A percentile compares a stretch with the other conserved stretches of the same genome.
Conservation (phyloP, 2,888 invertebrate genomes). For the Copidosoma aretas region DNA sequence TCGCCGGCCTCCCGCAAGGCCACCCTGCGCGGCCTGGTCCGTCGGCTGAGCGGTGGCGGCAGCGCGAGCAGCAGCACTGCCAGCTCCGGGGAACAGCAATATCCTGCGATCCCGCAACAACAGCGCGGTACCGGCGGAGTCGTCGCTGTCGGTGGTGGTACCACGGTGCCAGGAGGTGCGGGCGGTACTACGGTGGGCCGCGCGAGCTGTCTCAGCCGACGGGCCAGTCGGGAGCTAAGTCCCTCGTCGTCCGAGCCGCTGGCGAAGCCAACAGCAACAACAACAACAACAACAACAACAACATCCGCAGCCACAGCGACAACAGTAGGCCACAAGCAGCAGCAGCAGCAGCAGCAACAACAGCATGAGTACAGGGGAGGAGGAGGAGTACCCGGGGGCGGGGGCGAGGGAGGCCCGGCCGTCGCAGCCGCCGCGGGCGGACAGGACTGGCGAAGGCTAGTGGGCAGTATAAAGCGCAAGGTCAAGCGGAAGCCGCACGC, state of each 20-base stretch:
- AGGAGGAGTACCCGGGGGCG: constrained; percentile 28
- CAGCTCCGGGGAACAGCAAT: no score
- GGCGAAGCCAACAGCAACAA: constrained; percentile 12
- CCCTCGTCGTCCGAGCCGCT: constrained; percentile 46
- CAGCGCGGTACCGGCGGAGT: constrained; percentile 2
- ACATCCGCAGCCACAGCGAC: background rate
- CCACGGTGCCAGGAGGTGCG: constrained; percentile 56
- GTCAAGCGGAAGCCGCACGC: constrained; percentile 54
- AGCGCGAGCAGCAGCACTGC: constrained; percentile 21
- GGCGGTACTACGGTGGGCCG: constrained; percentile 46
- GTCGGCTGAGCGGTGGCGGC: constrained; percentile 50
- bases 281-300: background rate
- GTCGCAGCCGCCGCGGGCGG: constrained; percentile 44
- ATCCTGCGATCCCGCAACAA: background rate
- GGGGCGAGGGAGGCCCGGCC: constrained; percentile 46
- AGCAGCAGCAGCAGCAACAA: constrained; percentile 24
- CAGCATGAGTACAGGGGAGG: no score
- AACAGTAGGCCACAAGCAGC: background rate
- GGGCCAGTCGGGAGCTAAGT: constrained; percentile 57
- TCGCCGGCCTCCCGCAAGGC: background rate
- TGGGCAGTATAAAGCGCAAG: constrained; percentile 60
- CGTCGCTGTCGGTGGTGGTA: constrained; percentile 30
- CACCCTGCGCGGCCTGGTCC: constrained; percentile 48
- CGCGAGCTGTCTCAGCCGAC: constrained; percentile 53
- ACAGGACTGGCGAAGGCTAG: constrained; percentile 61